A percentile compares a stretch with the other conserved stretches of the same genome.
These are phyloP conservation scores for Porites lobata DNA, from an alignment of 92 coral and sea anemone species.

Conservation along the genomic window DNA sequence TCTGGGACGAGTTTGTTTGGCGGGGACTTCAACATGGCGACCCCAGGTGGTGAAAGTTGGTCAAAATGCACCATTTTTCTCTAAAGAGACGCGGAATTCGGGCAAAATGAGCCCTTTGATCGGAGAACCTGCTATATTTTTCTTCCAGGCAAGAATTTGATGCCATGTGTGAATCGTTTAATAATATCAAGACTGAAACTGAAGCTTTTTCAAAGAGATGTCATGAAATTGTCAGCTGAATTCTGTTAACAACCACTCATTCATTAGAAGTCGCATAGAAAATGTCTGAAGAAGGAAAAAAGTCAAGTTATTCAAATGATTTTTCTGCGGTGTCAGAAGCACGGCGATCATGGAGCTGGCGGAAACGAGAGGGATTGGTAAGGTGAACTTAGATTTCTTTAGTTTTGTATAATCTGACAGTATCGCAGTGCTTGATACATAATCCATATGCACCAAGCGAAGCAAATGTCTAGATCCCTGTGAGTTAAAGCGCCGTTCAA, in stretches of 20 bases:
- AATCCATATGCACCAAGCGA: too few species aligned
- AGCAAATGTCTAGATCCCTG: too few species aligned
- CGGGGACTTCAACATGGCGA: conserved; percentile 78
- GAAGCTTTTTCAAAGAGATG: neutral
- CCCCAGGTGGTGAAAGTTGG: neutral
- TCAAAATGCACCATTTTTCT: neutral
- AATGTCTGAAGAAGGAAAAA: conserved; percentile 11
- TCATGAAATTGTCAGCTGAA: neutral
- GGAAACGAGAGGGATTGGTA: conserved; percentile 79
- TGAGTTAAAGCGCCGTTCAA: too few species aligned
- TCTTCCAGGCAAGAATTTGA: neutral
- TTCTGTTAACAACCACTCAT: neutral
- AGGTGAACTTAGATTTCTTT: neutral
- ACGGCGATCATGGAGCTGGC: conserved; percentile 88
- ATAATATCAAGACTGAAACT: neutral
- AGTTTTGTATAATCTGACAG: neutral
- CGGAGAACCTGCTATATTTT: neutral
- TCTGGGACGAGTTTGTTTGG: conserved; percentile 42
- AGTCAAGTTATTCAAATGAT: conserved; percentile 18
- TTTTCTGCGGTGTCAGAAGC: conserved; percentile 23
- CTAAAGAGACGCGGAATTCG: neutral
- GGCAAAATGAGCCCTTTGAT: neutral
- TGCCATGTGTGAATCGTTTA: neutral
- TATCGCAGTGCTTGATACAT: too few species aligned
- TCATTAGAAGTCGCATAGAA: too few species aligned